A percentile compares a stretch with the other conserved stretches of the same genome.
These are phyloP conservation scores for Varanus salvator DNA, from an alignment of 2,113 vertebrate species.

Conservation along the genomic window DNA sequence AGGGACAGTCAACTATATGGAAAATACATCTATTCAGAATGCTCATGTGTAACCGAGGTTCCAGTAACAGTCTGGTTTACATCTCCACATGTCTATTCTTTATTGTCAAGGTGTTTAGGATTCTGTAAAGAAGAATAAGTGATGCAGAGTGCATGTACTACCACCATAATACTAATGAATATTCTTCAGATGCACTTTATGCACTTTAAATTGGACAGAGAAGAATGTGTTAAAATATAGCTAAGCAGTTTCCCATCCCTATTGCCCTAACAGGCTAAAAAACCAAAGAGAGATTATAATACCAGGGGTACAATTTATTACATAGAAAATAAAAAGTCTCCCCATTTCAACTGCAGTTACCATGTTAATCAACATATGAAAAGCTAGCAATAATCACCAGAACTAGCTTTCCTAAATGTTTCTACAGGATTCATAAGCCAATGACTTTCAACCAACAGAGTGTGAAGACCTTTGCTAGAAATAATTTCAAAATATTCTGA, in stretches of 20 bases:
- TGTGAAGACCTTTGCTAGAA: too few relatives aligned
- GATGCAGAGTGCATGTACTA: not conserved
- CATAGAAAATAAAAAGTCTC: conserved; percentile 4
- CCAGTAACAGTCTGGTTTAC: too few relatives aligned
- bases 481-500: too few relatives aligned
- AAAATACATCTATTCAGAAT: not conserved
- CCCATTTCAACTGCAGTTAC: too few relatives aligned
- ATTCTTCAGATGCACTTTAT: not conserved
- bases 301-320: conserved; percentile 21
- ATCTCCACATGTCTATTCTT: too few relatives aligned
- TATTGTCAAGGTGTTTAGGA: fast-evolving
- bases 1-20: fast-evolving
- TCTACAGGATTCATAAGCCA: not conserved
- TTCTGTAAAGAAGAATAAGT: too few relatives aligned
- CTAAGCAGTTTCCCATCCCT: not conserved
- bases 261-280: not conserved
- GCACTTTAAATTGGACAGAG: not conserved
- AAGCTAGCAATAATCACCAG: not conserved
- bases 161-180: not conserved
- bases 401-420: not conserved
- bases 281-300: not conserved
- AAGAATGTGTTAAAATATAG: not conserved
- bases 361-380: not conserved
- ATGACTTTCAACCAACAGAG: too few relatives aligned
- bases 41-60: not conserved